Base-by-base conservation (phyloP, 2,888 invertebrate genomes). In the Hemithea aestivaria region DNA sequence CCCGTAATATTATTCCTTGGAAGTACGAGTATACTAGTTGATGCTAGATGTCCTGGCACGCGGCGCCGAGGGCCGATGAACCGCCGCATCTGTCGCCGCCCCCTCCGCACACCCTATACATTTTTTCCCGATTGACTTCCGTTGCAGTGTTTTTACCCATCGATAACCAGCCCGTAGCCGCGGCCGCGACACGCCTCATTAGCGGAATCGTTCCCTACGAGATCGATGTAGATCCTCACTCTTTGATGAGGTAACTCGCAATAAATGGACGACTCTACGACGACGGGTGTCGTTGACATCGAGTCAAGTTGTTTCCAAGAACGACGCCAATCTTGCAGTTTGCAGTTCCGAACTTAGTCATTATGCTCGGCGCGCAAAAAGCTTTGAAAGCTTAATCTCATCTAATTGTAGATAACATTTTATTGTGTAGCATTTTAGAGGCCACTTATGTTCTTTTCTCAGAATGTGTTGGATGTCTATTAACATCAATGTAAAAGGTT, bases 91-190 rank as follows among this genome's bases (percentile, higher is more conserved):
- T 81, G 82, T 73, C 69, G 55, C 62, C 55, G 48, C 62, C 65
- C 72, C 67, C 73, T 56, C 71, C 73, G 60, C 70, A 67, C 67
- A 74, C 77, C 78, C 61, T 69, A 64, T 64, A 65, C 57, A 73
- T 83, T 85, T 84, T 83, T 83, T 83, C 69, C 60, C 65, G 61
- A 60, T 65, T 58, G 52, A 81, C 83, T 85, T 85, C 84, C 85
- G 84, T 75, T 70, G 70, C 58, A 69, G 51, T 46, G 70, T 84
- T 83, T 83, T 85, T 85, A 65, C 73, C 68, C 64, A 68, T 71
- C 82, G 74, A 78, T 80, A 83, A 78, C 78, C 77, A 69, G 77
- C 63, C 71, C 58, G 78, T 77, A 73, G 74, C 69, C 72, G 65
- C 75, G 73, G n/a, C 16, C 16, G 16, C 16, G 82, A 77, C 73